phyloP scores from a whole-genome alignment of 1,140 invertebrate genomes.

The Chironomus striatipennis region DNA sequence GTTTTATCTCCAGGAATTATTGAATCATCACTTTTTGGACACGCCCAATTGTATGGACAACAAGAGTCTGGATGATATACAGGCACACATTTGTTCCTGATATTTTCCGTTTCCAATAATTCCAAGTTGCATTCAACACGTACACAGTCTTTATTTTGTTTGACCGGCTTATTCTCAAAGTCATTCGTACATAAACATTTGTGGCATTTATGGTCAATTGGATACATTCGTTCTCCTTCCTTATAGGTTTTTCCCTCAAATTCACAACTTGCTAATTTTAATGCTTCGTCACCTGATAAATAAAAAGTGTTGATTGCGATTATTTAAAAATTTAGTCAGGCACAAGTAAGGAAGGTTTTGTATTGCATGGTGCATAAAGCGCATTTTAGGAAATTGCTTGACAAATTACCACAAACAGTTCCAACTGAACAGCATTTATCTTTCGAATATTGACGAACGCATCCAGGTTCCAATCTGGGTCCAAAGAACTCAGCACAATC shows the following conservation, averaged over 20 bases:
- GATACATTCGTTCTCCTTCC: constrained; percentile 44
- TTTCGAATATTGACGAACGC: constrained; percentile 37
- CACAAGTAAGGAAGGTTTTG: neutral
- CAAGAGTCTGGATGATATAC: constrained; percentile 39
- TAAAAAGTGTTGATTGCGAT: neutral
- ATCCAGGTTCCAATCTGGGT: constrained; percentile 33
- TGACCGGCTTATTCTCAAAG: constrained; percentile 35
- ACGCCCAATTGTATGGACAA: constrained; percentile 45
- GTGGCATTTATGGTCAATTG: constrained; percentile 41
- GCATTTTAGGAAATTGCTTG: neutral
- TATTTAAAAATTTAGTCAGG: too few species aligned
- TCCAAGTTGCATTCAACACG: constrained; percentile 45
- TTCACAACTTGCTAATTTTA: constrained; percentile 40
- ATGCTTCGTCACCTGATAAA: constrained; percentile 31
- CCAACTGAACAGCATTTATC: constrained; percentile 41
- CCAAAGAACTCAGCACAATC: constrained; percentile 42
- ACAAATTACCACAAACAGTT: constrained; percentile 41
- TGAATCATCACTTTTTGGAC: constrained; percentile 29
- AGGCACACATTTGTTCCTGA: constrained; percentile 43
- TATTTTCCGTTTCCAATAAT: constrained; percentile 40
- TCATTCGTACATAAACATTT: constrained; percentile 42
- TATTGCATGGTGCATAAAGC: neutral
- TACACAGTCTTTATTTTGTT: constrained; percentile 38
- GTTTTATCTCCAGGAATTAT: neutral
- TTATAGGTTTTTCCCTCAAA: constrained; percentile 42